These are phyloP conservation scores for Dendrocopos noguchii DNA, from an alignment of 2,113 vertebrate genomes.

Conservation along the genomic window DNA sequence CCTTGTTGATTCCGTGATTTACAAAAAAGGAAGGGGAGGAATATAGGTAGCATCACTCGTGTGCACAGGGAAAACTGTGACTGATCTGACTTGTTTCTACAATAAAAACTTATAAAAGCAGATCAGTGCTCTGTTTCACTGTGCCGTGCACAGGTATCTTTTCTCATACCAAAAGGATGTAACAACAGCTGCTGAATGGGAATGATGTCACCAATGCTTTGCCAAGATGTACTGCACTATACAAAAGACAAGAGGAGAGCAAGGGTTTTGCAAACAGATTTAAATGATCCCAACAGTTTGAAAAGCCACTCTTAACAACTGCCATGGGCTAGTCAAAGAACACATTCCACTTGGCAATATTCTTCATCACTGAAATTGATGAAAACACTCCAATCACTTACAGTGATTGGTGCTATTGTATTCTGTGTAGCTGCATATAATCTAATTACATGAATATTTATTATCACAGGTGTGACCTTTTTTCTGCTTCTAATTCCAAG, in stretches of 20 bases:
- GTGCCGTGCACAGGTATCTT: not conserved
- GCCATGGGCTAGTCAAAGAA: not conserved
- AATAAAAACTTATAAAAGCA: not conserved
- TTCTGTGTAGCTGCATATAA: conserved; percentile 20
- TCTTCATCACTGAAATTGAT: not conserved
- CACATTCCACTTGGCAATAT: not conserved
- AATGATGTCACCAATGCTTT: not conserved
- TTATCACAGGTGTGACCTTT: conserved; percentile 28
- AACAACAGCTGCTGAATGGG: not conserved
- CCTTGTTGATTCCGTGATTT: not conserved
- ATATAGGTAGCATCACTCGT: not conserved
- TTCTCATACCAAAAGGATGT: not conserved
- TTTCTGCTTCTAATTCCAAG: conserved; percentile 14
- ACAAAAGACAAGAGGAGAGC: not conserved
- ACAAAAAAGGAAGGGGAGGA: not conserved
- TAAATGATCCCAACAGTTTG: not conserved
- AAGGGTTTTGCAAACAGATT: not conserved
- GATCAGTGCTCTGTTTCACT: not conserved
- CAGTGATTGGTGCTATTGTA: conserved; percentile 31
- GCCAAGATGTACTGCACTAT: not conserved
- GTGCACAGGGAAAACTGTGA: not conserved
- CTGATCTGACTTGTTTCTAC: not conserved
- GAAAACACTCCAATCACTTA: conserved; percentile 44
- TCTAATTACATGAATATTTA: conserved; percentile 69
- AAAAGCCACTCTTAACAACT: not conserved